Evolutionary conservation across 2,113 vertebrate genomes (phyloP).

Genomic region (Cromileptes altivelis): DNA sequence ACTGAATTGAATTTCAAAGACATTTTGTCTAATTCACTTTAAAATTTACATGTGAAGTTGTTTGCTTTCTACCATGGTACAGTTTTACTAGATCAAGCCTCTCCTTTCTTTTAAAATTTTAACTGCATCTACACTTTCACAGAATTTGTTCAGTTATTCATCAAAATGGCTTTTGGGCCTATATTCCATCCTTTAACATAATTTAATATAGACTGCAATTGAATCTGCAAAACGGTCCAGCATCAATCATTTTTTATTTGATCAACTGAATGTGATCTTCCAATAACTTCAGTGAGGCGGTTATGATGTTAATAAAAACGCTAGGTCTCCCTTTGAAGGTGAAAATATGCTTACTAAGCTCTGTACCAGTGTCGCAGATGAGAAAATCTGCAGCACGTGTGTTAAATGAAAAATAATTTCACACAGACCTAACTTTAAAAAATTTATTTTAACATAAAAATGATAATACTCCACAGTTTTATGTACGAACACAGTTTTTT

Average conservation of each 20-base stretch:
- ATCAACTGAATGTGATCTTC: conserved; percentile 11
- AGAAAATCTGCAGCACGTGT: too few relatives aligned
- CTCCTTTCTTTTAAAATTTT: neutral
- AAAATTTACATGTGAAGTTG: neutral
- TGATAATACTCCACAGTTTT: conserved; percentile 79
- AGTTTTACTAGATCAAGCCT: neutral
- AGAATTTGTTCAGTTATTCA: neutral
- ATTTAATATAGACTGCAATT: neutral
- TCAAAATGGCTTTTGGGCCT: neutral
- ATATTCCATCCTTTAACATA: neutral
- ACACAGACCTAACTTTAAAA: conserved; percentile 78
- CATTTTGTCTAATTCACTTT: neutral
- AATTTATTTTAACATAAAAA: conserved; percentile 84
- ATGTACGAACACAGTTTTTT: conserved; percentile 78
- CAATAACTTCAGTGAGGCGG: neutral
- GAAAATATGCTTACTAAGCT: neutral
- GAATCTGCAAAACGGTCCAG: neutral
- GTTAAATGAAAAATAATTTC: neutral
- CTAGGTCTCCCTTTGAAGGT: neutral
- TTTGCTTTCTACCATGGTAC: neutral
- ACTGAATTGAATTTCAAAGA: neutral
- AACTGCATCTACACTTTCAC: neutral
- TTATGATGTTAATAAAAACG: neutral
- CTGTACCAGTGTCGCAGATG: neutral
- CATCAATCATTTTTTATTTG: conserved; percentile 11